Base-by-base conservation (phyloP, 2,797 vertebrate genomes). In the Avahi laniger region DNA sequence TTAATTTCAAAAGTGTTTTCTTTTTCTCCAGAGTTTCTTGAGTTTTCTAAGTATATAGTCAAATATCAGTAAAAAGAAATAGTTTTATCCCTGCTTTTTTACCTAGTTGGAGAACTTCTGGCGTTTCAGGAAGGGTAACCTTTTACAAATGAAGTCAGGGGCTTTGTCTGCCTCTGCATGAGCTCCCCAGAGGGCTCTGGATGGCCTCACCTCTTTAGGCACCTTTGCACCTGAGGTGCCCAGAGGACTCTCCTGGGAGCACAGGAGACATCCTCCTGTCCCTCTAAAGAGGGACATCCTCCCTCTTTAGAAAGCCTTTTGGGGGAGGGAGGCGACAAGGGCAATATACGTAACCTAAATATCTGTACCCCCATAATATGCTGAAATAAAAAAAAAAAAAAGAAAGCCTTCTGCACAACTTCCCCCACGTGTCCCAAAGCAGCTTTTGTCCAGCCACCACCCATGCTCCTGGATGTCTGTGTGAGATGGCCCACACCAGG, bases 41-140 rank as follows among this genome's bases (percentile, higher is more conserved):
- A 61, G 81, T 82, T 91, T 96, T 78, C 61, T 88, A 75, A 63
- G 17, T 65, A 75, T 33, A 70, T 38, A 43, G 38, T 95, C 41
- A 83, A 92, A 43, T 79, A 89, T 22, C 17, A 63, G 46, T 35
- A 79, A 75, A 92, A 91, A 79, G 5, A 84, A 73, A 63, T 35
- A 8, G 7, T n/a, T 86, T 89, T 28, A 22, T n/a, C 11, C 46
- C 13, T 35, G 7, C 4, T 48, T 54, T 61, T 90, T 78, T 43
- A 14, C 17, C 14, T 41, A 24, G 30, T 30, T 72, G 78, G 50
- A 63, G 20, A 46, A 24, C 15, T 28, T 54, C 38, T 59, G 30
- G n/a, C 12, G 2, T 46, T 69, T 35, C 14, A 76, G 69, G 17
- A 22, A 4, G 26, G 17, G 33, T 43, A 13, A 22, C 7, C 2